A percentile compares a stretch with the other conserved stretches of the same genome.
Evolutionary conservation across 2,113 vertebrate species (phyloP).

Genomic region (Arvicanthis niloticus): DNA sequence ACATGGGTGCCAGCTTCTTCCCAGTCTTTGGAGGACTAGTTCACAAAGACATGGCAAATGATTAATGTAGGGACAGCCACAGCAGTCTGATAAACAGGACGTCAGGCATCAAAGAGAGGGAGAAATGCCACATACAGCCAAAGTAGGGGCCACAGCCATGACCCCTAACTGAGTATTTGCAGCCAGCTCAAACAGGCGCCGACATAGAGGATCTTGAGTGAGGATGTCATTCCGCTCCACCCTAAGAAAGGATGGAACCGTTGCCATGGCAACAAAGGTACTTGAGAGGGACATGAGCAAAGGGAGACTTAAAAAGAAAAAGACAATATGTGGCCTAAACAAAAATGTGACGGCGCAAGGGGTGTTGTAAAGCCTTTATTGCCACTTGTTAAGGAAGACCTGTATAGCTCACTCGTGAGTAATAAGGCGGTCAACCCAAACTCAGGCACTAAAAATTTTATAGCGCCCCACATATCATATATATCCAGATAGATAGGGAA

Average conservation of each 20-base stretch:
- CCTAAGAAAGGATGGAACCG: conserved; percentile 49
- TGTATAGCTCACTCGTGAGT: conserved; percentile 77
- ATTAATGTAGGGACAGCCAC: background rate
- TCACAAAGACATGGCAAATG: background rate
- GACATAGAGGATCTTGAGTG: conserved; percentile 2
- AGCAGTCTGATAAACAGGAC: background rate
- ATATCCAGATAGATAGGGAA: conserved; percentile 58
- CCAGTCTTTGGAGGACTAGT: background rate
- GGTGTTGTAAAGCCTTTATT: conserved; percentile 78
- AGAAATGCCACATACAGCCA: background rate
- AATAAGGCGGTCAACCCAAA: conserved; percentile 81
- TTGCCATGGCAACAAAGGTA: conserved; percentile 77
- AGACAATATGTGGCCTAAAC: conserved; percentile 78
- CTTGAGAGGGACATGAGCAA: conserved; percentile 77
- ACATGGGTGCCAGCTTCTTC: background rate
- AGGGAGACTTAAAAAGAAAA: conserved; percentile 79
- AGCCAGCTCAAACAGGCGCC: background rate
- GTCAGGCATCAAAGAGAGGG: background rate
- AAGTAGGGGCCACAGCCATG: background rate
- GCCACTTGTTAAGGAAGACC: conserved; percentile 82
- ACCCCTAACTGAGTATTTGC: background rate
- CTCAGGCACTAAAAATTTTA: conserved; percentile 81
- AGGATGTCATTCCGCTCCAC: conserved; percentile 38
- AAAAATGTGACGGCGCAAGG: conserved; percentile 69
- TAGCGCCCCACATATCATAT: conserved; percentile 76